Evolutionary conservation across 2,113 vertebrate genomes (phyloP), one percentile per base, ranked within the genome.

Genomic region (Cricetomys ansorgei): DNA sequence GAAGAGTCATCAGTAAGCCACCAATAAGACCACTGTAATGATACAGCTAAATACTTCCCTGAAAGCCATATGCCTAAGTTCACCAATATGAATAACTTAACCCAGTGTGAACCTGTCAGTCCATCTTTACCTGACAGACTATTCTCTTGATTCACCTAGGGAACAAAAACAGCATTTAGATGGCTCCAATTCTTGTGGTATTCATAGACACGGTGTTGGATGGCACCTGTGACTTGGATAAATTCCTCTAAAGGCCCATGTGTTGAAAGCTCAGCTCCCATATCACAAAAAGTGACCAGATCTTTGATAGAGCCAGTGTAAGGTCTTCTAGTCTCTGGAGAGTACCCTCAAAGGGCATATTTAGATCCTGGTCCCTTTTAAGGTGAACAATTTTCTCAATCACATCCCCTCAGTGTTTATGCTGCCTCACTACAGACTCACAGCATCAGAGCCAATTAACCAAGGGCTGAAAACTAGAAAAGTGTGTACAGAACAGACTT

Each of bases 71-170:
- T 55, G 31, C 17, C 81, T 3, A 81, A 55, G 48, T 88, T 29
- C 48, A 73, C 34, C 21, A 55, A 70, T 62, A 88, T 25, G n/a
- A 29, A 31, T 64, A 12, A 12, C 53, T 53, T 48, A 59, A 79
- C 4, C 50, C 43, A 48, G 3, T 43, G 43, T 59, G 43, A 90
- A 40, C 19, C 50, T 27, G 3, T 72, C 37, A 73, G 43, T 11
- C 34, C 67, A 37, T 70, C 79, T 84, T 94, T 53, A 72, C 73
- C 27, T 96, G 65, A 70, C 23, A 91, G 87, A 69, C 48, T 45
- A 77, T 45, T 72, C 43, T 94, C 3, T n/a, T 94, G 3, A 88
- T 85, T 96, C 69, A 48, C 34, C 57, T 11, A 19, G 8, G 29
- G 4, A 53, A 88, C 16, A 64, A 72, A 64, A 72, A 89, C 34